Evolutionary conservation across 30 jellyfish, hydroid and myxozoan species (phyloP), one percentile per base, ranked within the genome.

Genomic region (Pseudorhiza aurosa): DNA sequence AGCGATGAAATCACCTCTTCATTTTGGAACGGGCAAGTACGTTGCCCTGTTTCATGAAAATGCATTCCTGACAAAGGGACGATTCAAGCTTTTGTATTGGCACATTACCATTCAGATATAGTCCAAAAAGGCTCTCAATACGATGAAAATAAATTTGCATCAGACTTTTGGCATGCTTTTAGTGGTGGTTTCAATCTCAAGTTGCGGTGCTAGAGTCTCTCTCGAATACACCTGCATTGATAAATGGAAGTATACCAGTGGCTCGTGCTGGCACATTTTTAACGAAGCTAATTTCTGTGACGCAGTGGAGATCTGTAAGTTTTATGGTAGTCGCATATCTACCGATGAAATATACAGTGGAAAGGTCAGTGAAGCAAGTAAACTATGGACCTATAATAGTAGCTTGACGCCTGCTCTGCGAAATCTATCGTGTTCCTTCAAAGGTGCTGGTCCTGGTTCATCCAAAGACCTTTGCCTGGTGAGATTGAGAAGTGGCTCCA

Each of bases 201-300:
- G 24, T 1, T 14, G 67, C 35, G 4, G 4, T 53, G 67, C 67
- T 18, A 53, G 24, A 14, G 24, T n/a, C 36, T 17, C 33, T 1
- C 67, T 14, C 8, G 35, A 19, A 1, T 19, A 53, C 36, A 53
- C 12, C 36, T 53, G 67, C 67, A 18, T 1, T 53, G 7, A 53
- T 1, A n/a, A 19, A 17, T 53, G 67, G 67, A 8, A n/a, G 5
- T 53, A 53, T 36, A 1, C 21, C 36, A 3, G 67, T 19, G 5
- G 7, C 32, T 17, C 29, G 35, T 74, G 87, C 47, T 51, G 87
- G 75, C 27, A 43, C 19, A 40, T 39, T 2, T 74, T 74, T 49
- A 74, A 74, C 47, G 65, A 53, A 31, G 17, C 87, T 3, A 67
- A 74, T 47, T 74, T 53, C 28, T 74, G 87, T 45, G 51, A 53